A percentile compares a stretch with the other conserved stretches of the same genome.
These are phyloP conservation scores for Drosophila equinoxialis DNA, from an alignment of 1,140 invertebrate species.

Conservation along the genomic window DNA sequence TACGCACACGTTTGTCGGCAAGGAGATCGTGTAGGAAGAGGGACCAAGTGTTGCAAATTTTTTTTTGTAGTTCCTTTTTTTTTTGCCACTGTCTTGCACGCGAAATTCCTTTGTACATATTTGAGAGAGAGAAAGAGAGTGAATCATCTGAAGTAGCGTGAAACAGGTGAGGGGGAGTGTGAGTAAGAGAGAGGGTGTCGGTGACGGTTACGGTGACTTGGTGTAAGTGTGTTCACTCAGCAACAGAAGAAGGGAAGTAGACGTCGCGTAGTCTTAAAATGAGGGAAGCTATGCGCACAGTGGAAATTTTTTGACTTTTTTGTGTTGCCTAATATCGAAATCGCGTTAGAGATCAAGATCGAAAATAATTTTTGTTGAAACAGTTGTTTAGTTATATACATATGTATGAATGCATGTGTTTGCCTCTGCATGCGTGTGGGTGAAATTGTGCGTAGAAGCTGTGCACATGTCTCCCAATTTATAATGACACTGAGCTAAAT, in stretches of 20 bases:
- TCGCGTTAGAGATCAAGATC: conserved; percentile 45
- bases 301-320: conserved; percentile 43
- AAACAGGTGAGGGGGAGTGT: neutral
- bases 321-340: conserved; percentile 51
- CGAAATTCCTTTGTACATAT: conserved; percentile 37
- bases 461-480: neutral
- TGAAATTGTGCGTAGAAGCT: neutral
- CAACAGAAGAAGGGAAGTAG: conserved; percentile 18
- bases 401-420: neutral
- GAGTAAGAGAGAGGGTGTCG: neutral
- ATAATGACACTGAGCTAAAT: conserved; percentile 5
- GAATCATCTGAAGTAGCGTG: conserved; percentile 27
- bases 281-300: conserved; percentile 36
- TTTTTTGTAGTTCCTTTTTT: conserved; percentile 5
- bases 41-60: conserved; percentile 42
- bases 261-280: conserved; percentile 19
- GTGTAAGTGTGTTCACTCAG: conserved; percentile 13
- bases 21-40: conserved; percentile 25
- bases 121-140: conserved; percentile 25
- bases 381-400: conserved; percentile 42
- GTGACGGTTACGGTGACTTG: neutral
- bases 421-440: neutral
- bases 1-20: neutral
- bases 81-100: conserved; percentile 27
- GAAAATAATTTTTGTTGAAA: conserved; percentile 50